Evolutionary conservation across 2,113 vertebrate genomes (phyloP).

Genomic region (Chloebia gouldiae): DNA sequence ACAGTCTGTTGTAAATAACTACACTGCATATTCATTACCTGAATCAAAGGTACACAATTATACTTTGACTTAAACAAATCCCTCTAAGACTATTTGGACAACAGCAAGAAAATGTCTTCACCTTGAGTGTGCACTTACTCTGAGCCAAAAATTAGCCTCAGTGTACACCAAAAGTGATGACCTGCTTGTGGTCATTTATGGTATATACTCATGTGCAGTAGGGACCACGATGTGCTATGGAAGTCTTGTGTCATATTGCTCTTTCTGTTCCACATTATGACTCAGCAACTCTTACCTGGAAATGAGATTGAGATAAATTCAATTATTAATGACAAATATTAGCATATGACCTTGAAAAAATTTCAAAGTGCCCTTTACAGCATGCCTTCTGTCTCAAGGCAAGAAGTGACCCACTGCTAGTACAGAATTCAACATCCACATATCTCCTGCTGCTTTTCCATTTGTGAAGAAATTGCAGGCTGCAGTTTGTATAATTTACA

Average conservation of each 20-base stretch:
- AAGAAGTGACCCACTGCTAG: not conserved
- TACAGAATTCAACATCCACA: not conserved
- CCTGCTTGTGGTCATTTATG: not conserved
- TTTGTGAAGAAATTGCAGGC: not conserved
- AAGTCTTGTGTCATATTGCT: not conserved
- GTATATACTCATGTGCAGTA: not conserved
- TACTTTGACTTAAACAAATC: not conserved
- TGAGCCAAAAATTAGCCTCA: not conserved
- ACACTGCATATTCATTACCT: not conserved
- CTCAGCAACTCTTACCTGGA: not conserved
- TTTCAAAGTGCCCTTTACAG: not conserved
- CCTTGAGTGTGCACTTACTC: fast-evolving
- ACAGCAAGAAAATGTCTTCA: not conserved
- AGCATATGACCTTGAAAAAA: not conserved
- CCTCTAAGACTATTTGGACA: not conserved
- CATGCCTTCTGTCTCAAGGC: not conserved
- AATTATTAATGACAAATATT: not conserved
- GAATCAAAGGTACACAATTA: not conserved
- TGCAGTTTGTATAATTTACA: not conserved
- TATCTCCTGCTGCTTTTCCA: not conserved
- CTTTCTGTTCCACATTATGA: not conserved
- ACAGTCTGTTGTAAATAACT: not conserved
- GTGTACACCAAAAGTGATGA: not conserved
- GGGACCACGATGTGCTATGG: not conserved
- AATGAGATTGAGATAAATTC: not conserved